Evolutionary conservation across 1,140 invertebrate species (phyloP), one percentile per base, ranked within the genome.

Genomic region (Bombus vancouverensis): DNA sequence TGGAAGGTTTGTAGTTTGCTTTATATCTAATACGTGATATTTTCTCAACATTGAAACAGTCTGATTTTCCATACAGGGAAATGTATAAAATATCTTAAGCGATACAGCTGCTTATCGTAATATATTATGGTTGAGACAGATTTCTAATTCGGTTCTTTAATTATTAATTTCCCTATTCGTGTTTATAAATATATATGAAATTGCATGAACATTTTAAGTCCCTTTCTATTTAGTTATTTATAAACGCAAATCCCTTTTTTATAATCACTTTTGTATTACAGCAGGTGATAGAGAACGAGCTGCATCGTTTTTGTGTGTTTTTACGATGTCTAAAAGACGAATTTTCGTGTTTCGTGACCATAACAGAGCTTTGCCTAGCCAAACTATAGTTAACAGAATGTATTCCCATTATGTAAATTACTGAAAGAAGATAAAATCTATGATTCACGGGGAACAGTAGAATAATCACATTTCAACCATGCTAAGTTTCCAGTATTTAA

Each of bases 391-490:
- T 47, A 65, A 37, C 32, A 39, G 32, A 75, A 66, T 34, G n/a
- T 59, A 65, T 66, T 75, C n/a, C 32, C 59, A 75, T 47, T 65
- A 65, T 82, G 39, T 13, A 75, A 66, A 82, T 73, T 57, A 47
- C 37, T 2, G 1, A 28, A n/a, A 28, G 42, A 47, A n/a, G 81
- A 82, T 75, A 47, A 74, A 37, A 75, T 65, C 53, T 75, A 66
- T 75, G 59, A 75, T 66, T 75, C 59, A 66, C 12, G 13, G 8
- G 32, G 13, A 37, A 68, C 47, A 22, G 2, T 2, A 25, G 4
- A 6, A 47, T 6, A 28, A 68, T 47, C 2, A 4, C 42, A 2
- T 28, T 34, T 47, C 47, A 53, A 22, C 5, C 1, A 28, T 15
- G 12, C 3, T 12, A 39, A 42, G n/a, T 32, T 65, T 32, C 3